phyloP scores from a whole-genome alignment of 2,113 vertebrate species.

The Reinhardtius hippoglossoides region DNA sequence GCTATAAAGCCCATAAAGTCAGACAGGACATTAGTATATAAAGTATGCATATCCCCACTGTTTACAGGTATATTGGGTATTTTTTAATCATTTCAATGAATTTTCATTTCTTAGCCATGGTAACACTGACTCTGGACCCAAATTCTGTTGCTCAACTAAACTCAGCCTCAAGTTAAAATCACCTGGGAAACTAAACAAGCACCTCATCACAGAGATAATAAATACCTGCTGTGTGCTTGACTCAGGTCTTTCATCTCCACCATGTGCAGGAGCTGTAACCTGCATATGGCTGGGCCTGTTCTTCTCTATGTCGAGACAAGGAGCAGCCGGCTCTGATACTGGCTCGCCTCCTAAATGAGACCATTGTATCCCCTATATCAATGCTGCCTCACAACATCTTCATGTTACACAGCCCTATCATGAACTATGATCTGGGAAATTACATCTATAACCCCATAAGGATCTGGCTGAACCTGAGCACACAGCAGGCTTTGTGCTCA shows the following conservation, averaged over 20 bases:
- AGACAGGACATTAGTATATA: too few species aligned
- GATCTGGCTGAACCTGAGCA: conserved; percentile 50
- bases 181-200: conserved; percentile 2
- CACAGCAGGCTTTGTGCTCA: conserved; percentile 63
- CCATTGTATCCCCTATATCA: conserved; percentile 61
- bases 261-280: conserved; percentile 15
- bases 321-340: conserved; percentile 20
- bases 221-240: background rate
- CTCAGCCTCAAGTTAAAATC: background rate
- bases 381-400: conserved; percentile 62
- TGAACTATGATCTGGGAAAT: conserved; percentile 72
- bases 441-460: conserved; percentile 60
- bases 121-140: background rate
- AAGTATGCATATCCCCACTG: background rate
- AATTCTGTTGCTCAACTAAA: background rate
- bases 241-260: conserved; percentile 9
- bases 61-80: background rate
- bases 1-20: too few species aligned
- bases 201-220: background rate
- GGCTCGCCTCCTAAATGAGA: conserved; percentile 59
- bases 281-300: conserved; percentile 11
- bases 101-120: background rate
- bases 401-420: conserved; percentile 66
- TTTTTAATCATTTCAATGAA: background rate
- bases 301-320: conserved; percentile 26